A percentile compares a stretch with the other conserved stretches of the same genome.
These are phyloP conservation scores for Colius striatus DNA, from an alignment of 2,113 vertebrate genomes.

Conservation along the genomic window DNA sequence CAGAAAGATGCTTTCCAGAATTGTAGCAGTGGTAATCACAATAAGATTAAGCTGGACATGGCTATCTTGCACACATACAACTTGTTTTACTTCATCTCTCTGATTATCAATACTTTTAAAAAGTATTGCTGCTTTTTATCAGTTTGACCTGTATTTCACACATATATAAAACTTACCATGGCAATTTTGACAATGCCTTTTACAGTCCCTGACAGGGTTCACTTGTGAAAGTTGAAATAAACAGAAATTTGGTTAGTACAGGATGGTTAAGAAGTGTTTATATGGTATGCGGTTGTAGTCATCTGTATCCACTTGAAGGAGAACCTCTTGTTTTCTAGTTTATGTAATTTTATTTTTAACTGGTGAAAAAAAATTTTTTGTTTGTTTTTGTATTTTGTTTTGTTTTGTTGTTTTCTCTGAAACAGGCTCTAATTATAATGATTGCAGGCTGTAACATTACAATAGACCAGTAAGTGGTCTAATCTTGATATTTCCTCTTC, in stretches of 20 bases:
- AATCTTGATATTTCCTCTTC: conserved; percentile 56
- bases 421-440: conserved; percentile 47
- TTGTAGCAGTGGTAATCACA: neutral
- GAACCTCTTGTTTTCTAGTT: conserved; percentile 56
- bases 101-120: neutral
- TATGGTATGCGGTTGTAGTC: conserved; percentile 24
- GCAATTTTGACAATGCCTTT: neutral
- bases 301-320: conserved; percentile 29
- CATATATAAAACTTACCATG: neutral
- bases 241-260: conserved; percentile 44
- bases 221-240: conserved; percentile 22
- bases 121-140: neutral
- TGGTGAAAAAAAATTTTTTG: neutral
- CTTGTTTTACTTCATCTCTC: neutral
- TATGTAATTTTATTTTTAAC: conserved; percentile 47
- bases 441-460: conserved; percentile 7
- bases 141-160: neutral
- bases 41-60: neutral
- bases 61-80: neutral
- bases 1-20: neutral
- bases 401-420: too few relatives aligned
- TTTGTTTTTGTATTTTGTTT: too few relatives aligned
- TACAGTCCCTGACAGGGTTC: neutral
- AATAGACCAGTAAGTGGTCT: conserved; percentile 15
- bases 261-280: conserved; percentile 36